Evolutionary conservation across 1,140 invertebrate species (phyloP).

Genomic region (Battus philenor): DNA sequence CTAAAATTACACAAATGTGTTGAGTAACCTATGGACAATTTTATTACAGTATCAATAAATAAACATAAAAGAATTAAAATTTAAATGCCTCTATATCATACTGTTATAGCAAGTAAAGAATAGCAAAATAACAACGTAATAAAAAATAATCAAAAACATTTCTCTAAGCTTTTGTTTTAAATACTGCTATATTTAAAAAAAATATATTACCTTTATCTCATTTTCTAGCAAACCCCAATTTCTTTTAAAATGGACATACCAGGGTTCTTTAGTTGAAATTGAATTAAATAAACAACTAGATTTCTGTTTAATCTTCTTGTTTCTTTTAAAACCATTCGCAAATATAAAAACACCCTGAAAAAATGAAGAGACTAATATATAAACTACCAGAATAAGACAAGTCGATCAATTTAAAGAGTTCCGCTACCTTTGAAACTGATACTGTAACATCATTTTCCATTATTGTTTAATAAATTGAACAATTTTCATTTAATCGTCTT

Average conservation of each 20-base stretch:
- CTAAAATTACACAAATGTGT: background rate
- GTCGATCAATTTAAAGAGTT: background rate
- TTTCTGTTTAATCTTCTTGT: conserved; percentile 37
- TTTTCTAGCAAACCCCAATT: conserved; percentile 53
- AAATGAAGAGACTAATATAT: background rate
- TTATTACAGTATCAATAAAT: background rate
- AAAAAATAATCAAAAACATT: background rate
- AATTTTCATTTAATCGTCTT: background rate
- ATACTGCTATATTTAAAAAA: background rate
- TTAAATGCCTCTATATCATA: background rate
- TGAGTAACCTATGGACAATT: background rate
- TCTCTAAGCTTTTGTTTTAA: no score
- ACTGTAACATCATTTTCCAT: conserved; percentile 50
- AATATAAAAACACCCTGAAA: conserved; percentile 65
- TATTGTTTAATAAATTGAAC: conserved; percentile 6
- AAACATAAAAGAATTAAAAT: background rate
- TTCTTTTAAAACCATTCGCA: conserved; percentile 48
- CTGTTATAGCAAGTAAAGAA: background rate
- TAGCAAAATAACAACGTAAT: background rate
- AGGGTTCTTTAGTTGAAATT: conserved; percentile 42
- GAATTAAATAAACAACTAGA: conserved; percentile 34
- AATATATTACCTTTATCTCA: conserved; percentile 37
- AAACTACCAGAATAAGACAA: background rate
- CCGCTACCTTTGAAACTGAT: conserved; percentile 57
- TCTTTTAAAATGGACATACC: conserved; percentile 46